A percentile compares a stretch with the other conserved stretches of the same genome.
Evolutionary conservation across 2,888 invertebrate genomes (phyloP).

Genomic region (Trichogramma evanescens): DNA sequence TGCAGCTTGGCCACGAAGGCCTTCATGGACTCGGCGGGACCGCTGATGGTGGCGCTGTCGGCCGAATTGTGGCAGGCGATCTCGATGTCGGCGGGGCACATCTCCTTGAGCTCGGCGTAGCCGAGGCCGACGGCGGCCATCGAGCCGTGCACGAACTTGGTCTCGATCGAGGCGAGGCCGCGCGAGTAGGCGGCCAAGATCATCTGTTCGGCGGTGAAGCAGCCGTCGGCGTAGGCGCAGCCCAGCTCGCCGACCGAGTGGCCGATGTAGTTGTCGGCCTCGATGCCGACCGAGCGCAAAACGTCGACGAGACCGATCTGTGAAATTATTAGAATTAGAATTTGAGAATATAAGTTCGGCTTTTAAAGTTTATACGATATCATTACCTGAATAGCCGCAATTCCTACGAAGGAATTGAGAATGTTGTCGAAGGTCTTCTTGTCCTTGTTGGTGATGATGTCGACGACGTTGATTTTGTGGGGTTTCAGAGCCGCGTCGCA

Average conservation of each 20-base stretch:
- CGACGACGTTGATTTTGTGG: constrained; percentile 57
- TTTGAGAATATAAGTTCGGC: background rate
- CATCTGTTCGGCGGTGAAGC: constrained; percentile 58
- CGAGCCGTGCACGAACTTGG: constrained; percentile 57
- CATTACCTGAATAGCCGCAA: constrained; percentile 59
- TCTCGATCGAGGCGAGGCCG: constrained; percentile 37
- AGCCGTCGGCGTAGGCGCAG: constrained; percentile 91
- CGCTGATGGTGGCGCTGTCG: constrained; percentile 86
- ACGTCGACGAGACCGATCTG: constrained; percentile 62
- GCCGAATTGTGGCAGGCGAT: constrained; percentile 83
- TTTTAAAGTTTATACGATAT: background rate
- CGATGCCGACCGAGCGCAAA: constrained; percentile 54
- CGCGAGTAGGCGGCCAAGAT: constrained; percentile 37
- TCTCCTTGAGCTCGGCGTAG: constrained; percentile 54
- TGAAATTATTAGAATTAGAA: background rate
- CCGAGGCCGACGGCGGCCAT: constrained; percentile 83
- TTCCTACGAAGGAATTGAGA: constrained; percentile 65
- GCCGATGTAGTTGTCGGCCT: constrained; percentile 69
- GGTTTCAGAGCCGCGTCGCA: constrained; percentile 55
- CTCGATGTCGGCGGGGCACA: constrained; percentile 70
- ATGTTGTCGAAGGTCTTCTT: constrained; percentile 59
- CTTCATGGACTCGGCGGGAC: constrained; percentile 65
- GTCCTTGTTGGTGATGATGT: constrained; percentile 57
- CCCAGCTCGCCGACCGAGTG: constrained; percentile 93
- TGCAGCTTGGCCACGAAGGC: constrained; percentile 59